Conservation (phyloP, 2,888 invertebrate species). For the Lithosia quadra region DNA sequence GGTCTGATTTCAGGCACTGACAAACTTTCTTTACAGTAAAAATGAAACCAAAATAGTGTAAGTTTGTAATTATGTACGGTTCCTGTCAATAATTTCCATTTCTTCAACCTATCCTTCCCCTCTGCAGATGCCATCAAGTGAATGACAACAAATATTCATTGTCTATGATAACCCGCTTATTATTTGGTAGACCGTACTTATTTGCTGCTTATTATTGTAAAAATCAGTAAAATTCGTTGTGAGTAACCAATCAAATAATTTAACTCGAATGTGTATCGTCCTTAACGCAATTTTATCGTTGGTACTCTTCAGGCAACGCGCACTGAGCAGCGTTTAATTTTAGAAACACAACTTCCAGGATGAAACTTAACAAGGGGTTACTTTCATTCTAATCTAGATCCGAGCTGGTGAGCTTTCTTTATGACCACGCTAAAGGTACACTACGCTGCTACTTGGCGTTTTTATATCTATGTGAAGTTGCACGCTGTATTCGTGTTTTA, state of each 20-base stretch:
- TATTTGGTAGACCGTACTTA: neutral
- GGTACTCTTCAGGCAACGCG: slow-evolving; percentile 37
- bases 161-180: too few species aligned
- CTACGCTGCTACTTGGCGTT: neutral
- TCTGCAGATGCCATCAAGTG: too few species aligned
- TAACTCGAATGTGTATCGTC: slow-evolving; percentile 12
- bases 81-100: too few species aligned
- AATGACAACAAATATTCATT: too few species aligned
- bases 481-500: neutral
- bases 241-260: neutral
- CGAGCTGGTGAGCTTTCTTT: slow-evolving; percentile 21
- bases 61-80: neutral
- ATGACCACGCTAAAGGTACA: slow-evolving; percentile 1
- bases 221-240: neutral
- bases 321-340: slow-evolving; percentile 49
- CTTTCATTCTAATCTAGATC: slow-evolving; percentile 29
- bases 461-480: neutral
- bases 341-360: slow-evolving; percentile 37
- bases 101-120: too few species aligned
- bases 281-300: slow-evolving; percentile 40
- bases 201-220: neutral
- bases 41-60: too few species aligned
- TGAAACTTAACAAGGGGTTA: slow-evolving; percentile 34
- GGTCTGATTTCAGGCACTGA: too few species aligned
- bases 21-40: too few species aligned